These are phyloP conservation scores for human DNA, from an alignment of 2,113 vertebrate species.

Conservation along the genomic window DNA sequence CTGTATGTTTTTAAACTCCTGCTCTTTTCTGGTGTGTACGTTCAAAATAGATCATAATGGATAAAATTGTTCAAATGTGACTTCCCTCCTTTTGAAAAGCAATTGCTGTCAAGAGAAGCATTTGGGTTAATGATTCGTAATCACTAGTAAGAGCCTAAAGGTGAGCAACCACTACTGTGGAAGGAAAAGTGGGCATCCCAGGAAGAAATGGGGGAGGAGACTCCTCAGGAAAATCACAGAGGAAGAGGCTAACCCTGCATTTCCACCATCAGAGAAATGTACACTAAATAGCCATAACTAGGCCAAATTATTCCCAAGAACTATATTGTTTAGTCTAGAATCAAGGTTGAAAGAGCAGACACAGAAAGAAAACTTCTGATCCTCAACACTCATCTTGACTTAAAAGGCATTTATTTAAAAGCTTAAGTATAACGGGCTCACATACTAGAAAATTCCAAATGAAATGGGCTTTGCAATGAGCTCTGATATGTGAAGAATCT, in stretches of 20 bases:
- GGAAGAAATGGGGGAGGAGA: not conserved
- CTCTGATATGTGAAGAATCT: not conserved
- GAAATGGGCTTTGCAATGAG: not conserved
- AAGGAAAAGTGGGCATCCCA: slow-evolving; percentile 32
- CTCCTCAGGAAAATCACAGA: not conserved
- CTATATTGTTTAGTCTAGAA: not conserved
- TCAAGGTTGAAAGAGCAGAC: slow-evolving; percentile 14
- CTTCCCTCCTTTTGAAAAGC: slow-evolving; percentile 54
- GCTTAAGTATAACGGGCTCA: not conserved
- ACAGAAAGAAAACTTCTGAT: not conserved
- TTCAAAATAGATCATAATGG: slow-evolving; percentile 68
- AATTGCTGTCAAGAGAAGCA: slow-evolving; percentile 62
- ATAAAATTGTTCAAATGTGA: slow-evolving; percentile 59
- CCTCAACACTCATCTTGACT: not conserved
- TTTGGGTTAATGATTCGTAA: slow-evolving; percentile 58
- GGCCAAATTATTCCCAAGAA: not conserved
- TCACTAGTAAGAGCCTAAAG: slow-evolving; percentile 10
- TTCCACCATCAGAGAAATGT: not conserved
- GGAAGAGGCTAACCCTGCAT: not conserved
- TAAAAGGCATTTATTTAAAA: slow-evolving; percentile 21
- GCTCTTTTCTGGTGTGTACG: not conserved
- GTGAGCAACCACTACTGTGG: not conserved
- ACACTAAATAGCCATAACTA: not conserved
- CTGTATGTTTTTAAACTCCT: slow-evolving; percentile 20
- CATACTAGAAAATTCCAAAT: not conserved